A percentile compares a stretch with the other conserved stretches of the same genome.
Conservation (phyloP, 2,888 invertebrate species). For the Halocaridina rubra region DNA sequence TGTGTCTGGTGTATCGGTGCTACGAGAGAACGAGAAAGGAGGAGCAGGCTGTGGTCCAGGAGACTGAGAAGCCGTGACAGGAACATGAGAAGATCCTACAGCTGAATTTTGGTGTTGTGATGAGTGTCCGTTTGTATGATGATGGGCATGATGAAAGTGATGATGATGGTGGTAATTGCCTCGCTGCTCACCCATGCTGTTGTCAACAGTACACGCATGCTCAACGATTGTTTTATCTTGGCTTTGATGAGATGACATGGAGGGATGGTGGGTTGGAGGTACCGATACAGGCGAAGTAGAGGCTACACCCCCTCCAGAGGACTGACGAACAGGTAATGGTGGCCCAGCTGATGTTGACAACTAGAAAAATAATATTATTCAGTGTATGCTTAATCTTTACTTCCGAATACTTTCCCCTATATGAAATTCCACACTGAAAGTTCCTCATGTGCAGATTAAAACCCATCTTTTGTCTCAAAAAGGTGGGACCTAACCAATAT, state of each 20-base stretch:
- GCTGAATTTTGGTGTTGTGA: conserved; percentile 9
- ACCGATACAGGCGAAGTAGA: conserved; percentile 29
- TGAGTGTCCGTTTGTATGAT: conserved; percentile 1
- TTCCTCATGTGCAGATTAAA: too few relatives aligned
- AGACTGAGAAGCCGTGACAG: conserved; percentile 18
- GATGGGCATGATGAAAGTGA: conserved; percentile 28
- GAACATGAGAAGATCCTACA: background rate
- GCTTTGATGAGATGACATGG: background rate
- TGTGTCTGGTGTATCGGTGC: conserved; percentile 49
- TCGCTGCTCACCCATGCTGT: conserved; percentile 15
- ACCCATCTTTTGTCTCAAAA: too few relatives aligned
- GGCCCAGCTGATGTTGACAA: conserved; percentile 22
- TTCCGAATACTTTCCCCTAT: too few relatives aligned
- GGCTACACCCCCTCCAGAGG: conserved; percentile 31
- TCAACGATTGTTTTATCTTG: conserved; percentile 16
- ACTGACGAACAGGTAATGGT: conserved; percentile 44
- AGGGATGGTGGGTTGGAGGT: conserved; percentile 10
- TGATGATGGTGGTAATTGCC: conserved; percentile 20
- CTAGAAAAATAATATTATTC: too few relatives aligned
- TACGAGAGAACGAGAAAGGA: conserved; percentile 32
- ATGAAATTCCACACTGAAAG: too few relatives aligned
- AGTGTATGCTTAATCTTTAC: too few relatives aligned
- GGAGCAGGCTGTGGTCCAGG: conserved; percentile 19
- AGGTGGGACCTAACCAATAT: too few relatives aligned
- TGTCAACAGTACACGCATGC: background rate